Evolutionary conservation across 2,797 vertebrate species (phyloP), one percentile per base, ranked within the genome.

Genomic region (Ceryle rudis): DNA sequence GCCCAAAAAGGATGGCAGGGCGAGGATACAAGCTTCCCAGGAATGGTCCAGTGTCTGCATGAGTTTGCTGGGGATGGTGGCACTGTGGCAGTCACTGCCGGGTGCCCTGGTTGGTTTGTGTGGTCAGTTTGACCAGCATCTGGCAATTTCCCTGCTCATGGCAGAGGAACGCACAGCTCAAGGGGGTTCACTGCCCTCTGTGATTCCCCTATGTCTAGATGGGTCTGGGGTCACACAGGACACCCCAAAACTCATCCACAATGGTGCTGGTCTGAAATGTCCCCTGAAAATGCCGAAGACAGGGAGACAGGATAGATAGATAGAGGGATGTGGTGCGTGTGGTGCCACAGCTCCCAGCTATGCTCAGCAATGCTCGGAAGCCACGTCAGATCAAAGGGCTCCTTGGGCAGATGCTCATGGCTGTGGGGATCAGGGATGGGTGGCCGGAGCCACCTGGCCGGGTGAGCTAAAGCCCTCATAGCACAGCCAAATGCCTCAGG

Each of bases 241-340:
- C 21, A 57, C 42, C 29, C 7, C 6, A 81, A 83, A 84, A 8
- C 35, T 55, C 35, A 25, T 8, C 22, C 1, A 0, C 1, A 2
- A 5, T 3, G 6, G 26, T 65, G 51, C 31, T 0, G 0, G 31
- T 37, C 25, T 52, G 74, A n/a, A 18, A 39, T 20, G 20, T n/a
- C 12, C 19, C 69, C 67, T 33, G 31, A 14, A 54, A 54, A 49
- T 8, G n/a, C 35, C 51, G 16, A 8, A 41, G 18, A 33, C 25
- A 18, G 42, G 73, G 66, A 64, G 16, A 26, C 2, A 23, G 35
- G 57, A 29, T 0, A 17, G 41, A 37, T 0, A 17, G 41, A 2
- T 2, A 4, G 0, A 0, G 7, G 37, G 46, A 61, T 8, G 11
- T 8, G 37, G 25, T 2, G 5, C 0, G 11, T 47, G 46, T 47